Conservation (phyloP, 2,888 invertebrate genomes). For the Drosophila putrida region DNA sequence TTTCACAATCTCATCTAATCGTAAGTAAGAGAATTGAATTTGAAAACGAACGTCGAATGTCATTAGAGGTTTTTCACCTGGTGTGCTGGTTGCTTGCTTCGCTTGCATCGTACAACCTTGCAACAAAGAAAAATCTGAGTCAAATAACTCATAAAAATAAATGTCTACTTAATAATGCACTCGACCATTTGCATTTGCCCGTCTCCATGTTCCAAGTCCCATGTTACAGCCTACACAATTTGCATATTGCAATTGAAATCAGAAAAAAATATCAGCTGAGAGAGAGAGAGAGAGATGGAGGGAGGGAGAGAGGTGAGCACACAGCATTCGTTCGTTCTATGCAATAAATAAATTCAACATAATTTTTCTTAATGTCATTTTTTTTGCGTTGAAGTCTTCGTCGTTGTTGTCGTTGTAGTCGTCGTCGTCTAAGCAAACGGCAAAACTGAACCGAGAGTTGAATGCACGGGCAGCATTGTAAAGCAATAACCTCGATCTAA, state of each 20-base stretch:
- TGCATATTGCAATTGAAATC: constrained; percentile 58
- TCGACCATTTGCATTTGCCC: constrained; percentile 17
- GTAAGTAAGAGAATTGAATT: constrained; percentile 58
- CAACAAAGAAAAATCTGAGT: constrained; percentile 46
- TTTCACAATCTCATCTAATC: constrained; percentile 17
- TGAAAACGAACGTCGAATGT: constrained; percentile 57
- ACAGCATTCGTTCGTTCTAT: constrained; percentile 29
- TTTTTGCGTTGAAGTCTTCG: constrained; percentile 18
- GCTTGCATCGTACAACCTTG: constrained; percentile 56
- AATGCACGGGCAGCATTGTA: constrained; percentile 85
- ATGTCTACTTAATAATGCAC: constrained; percentile 44
- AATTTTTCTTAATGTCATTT: constrained; percentile 66
- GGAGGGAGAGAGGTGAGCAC: constrained; percentile 10
- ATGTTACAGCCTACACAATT: constrained; percentile 52
- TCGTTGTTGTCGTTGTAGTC: constrained; percentile 13
- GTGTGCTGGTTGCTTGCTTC: too few relatives aligned
- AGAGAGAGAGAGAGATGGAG: constrained; percentile 17
- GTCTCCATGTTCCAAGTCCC: constrained; percentile 9
- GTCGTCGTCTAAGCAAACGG: constrained; percentile 35
- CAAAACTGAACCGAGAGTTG: constrained; percentile 71
- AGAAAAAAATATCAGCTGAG: constrained; percentile 21
- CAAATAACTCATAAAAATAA: constrained; percentile 66
- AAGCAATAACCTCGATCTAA: constrained; percentile 85
- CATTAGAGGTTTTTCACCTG: constrained; percentile 69
- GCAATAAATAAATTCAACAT: constrained; percentile 75